A percentile compares a stretch with the other conserved stretches of the same genome.
Conservation (phyloP, 1,140 invertebrate species). For the Drosophila insularis region DNA sequence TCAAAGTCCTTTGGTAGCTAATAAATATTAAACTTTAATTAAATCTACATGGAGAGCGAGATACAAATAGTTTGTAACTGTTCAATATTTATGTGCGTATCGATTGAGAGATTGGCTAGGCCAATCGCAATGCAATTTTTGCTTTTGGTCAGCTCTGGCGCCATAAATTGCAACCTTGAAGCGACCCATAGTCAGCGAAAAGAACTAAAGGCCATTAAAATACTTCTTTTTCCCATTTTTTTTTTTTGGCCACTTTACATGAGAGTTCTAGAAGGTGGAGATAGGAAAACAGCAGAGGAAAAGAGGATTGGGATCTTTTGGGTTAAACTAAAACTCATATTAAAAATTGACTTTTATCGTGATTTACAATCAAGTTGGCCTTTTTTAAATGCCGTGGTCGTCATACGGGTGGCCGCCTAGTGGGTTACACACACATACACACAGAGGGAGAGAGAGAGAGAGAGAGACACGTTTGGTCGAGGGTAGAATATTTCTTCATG, state of each 20-base stretch:
- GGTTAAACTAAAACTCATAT: constrained; percentile 78
- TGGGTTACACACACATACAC: constrained; percentile 39
- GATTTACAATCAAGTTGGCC: constrained; percentile 79
- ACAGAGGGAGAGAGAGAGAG: constrained; percentile 3
- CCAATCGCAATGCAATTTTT: constrained; percentile 65
- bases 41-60: constrained; percentile 35
- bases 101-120: constrained; percentile 42
- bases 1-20: constrained; percentile 72
- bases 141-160: constrained; percentile 59
- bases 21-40: constrained; percentile 81
- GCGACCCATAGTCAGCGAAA: constrained; percentile 42
- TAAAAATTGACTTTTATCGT: constrained; percentile 81
- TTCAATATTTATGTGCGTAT: constrained; percentile 73
- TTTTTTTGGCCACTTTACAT: constrained; percentile 54
- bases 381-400: constrained; percentile 78
- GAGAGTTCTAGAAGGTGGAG: neutral
- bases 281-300: too few species aligned
- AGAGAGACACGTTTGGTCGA: constrained; percentile 9
- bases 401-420: constrained; percentile 62
- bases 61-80: constrained; percentile 44
- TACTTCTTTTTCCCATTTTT: constrained; percentile 40
- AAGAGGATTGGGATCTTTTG: constrained; percentile 7
- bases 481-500: constrained; percentile 70
- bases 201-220: constrained; percentile 75
- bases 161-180: constrained; percentile 78